These are phyloP conservation scores for Acropora yongei DNA, from an alignment of 64 coral and sea anemone genomes.

Conservation along the genomic window DNA sequence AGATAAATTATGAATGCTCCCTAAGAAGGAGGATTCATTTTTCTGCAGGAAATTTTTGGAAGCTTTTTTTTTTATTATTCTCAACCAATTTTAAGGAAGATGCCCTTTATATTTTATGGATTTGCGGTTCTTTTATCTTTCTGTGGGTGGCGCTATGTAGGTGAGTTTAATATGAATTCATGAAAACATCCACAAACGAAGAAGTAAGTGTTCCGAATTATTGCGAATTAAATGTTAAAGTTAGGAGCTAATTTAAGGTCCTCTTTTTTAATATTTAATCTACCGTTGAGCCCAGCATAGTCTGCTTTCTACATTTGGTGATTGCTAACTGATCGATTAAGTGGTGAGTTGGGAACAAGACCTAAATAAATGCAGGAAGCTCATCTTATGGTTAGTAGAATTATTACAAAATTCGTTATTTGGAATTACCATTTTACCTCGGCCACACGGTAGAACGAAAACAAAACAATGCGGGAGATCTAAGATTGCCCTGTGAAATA, in stretches of 20 bases:
- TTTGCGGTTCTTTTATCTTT: constrained; percentile 42
- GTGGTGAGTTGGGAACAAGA: too few relatives aligned
- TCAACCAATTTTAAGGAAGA: background rate
- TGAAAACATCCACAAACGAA: too few relatives aligned
- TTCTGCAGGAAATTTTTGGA: background rate
- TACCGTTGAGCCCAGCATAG: background rate
- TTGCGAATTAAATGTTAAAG: background rate
- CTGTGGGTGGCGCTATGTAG: constrained; percentile 53
- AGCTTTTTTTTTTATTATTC: background rate
- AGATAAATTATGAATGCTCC: too few relatives aligned
- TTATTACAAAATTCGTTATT: too few relatives aligned
- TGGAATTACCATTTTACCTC: too few relatives aligned
- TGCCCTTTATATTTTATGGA: background rate
- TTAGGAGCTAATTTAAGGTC: background rate
- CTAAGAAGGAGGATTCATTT: background rate
- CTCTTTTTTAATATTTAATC: background rate
- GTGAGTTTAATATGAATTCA: constrained; percentile 5
- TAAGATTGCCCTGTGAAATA: too few relatives aligned
- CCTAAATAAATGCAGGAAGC: too few relatives aligned
- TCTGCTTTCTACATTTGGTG: background rate
- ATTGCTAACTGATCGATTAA: background rate
- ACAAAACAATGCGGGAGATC: too few relatives aligned
- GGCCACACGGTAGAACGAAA: too few relatives aligned
- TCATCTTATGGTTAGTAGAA: too few relatives aligned
- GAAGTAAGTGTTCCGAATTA: background rate